Evolutionary conservation across 2,888 invertebrate genomes (phyloP), one percentile per base, ranked within the genome.

Genomic region (Limenitis camilla): DNA sequence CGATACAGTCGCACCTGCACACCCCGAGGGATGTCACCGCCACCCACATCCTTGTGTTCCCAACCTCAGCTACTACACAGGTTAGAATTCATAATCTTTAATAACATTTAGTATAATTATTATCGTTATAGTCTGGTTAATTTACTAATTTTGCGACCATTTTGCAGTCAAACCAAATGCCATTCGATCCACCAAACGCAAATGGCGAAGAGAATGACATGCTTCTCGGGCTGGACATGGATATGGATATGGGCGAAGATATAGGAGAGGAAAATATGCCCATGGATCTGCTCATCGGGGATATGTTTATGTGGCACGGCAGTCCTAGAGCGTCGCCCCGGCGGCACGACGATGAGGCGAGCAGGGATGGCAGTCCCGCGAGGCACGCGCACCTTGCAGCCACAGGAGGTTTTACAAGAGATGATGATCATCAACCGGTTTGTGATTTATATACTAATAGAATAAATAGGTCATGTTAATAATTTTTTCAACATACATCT

Each of bases 41-140:
- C 77, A 99, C 99, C 55, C 99, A 99, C 78, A 99, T 99, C 64
- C 91, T 99, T 65, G 99, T 99, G 64, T 99, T 99, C 87, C 99
- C 99, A 45, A 99, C 98, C 38, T 98, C 96, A 56, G 97, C 97
- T 40, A 96, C 96, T 52, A 96, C 97, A 54, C 96, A 96, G 91
- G 94, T 94, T 50, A 27, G 41, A 35, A 7, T 32, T 28, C 0
- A 8, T 29, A 8, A 9, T 30, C 1, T 33, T 35, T 29, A 36
- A 4, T 9, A 6, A 47, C 8, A 29, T 30, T 9, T 28, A 8
- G 11, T 43, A 33, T 6, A 30, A 19, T 19, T 19, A 19, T 19
- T 19, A 19, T 19, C 19, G 19, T 1, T 19, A 19, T 19, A 19
- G 1, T 19, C 1, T 19, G 19, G 3, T 19, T 19, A 19, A 19